Evolutionary conservation across 2,113 vertebrate genomes (phyloP).

Genomic region (Oncorhynchus masou): DNA sequence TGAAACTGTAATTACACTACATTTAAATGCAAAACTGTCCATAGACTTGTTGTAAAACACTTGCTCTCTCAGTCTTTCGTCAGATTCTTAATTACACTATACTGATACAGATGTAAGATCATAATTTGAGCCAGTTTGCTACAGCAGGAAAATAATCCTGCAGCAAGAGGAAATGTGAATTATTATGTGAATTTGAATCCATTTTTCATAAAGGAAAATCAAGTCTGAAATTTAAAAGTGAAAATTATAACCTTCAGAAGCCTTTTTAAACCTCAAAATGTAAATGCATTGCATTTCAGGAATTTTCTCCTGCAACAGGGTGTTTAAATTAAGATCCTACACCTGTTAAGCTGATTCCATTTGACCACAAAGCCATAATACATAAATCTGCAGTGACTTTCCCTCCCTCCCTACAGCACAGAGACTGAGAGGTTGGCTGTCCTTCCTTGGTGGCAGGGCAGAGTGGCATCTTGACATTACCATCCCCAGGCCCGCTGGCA

Average conservation of each 20-base stretch:
- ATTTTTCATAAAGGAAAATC: no score
- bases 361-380: conserved; percentile 15
- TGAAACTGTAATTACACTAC: neutral
- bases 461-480: conserved; percentile 18
- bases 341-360: neutral
- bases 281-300: no score
- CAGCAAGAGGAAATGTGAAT: no score
- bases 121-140: no score
- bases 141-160: no score
- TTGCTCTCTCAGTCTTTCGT: conserved; percentile 17
- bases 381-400: conserved; percentile 41
- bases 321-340: no score
- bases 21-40: no score
- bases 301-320: no score
- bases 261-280: no score
- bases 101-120: neutral
- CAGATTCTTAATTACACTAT: conserved; percentile 9
- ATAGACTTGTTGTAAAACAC: conserved; percentile 17
- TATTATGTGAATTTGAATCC: no score
- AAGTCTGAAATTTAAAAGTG: no score
- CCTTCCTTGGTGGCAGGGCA: conserved; percentile 61
- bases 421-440: conserved; percentile 52
- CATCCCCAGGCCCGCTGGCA: conserved; percentile 54
- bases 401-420: conserved; percentile 13
- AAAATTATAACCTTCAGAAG: no score